phyloP scores from a whole-genome alignment of 2,797 vertebrate species.

The Discoglossus pictus region DNA sequence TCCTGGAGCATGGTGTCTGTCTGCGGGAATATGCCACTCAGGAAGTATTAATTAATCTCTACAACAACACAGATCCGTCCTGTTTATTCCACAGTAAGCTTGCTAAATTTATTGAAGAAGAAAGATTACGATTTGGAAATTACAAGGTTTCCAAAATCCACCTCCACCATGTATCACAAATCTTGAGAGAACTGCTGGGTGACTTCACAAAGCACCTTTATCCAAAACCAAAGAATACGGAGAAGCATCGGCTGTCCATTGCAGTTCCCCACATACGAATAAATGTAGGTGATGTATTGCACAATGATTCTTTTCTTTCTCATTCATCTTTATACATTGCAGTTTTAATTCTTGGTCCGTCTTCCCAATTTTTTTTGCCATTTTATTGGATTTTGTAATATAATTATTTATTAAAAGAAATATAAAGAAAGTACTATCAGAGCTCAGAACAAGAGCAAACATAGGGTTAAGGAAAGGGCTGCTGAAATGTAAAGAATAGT shows the following conservation, averaged over 20 bases:
- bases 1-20: slow-evolving; percentile 88
- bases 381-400: too few relatives aligned
- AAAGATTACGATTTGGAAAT: slow-evolving; percentile 40
- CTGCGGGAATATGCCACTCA: slow-evolving; percentile 80
- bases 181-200: slow-evolving; percentile 85
- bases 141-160: slow-evolving; percentile 56
- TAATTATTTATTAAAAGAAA: too few relatives aligned
- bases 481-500: too few relatives aligned
- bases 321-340: too few relatives aligned
- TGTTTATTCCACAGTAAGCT: slow-evolving; percentile 83
- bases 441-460: too few relatives aligned
- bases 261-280: slow-evolving; percentile 64
- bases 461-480: too few relatives aligned
- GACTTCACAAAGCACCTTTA: slow-evolving; percentile 83
- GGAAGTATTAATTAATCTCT: slow-evolving; percentile 78
- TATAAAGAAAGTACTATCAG: too few relatives aligned
- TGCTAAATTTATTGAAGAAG: slow-evolving; percentile 73
- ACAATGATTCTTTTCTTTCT: not conserved
- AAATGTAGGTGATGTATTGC: slow-evolving; percentile 56
- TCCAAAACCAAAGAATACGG: slow-evolving; percentile 60
- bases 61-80: slow-evolving; percentile 73
- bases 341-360: too few relatives aligned
- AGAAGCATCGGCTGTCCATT: slow-evolving; percentile 54
- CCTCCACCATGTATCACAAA: slow-evolving; percentile 79
- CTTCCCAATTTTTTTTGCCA: too few relatives aligned